phyloP scores from a whole-genome alignment of 2,888 invertebrate species.

The Nephrocerus scutellatus region DNA sequence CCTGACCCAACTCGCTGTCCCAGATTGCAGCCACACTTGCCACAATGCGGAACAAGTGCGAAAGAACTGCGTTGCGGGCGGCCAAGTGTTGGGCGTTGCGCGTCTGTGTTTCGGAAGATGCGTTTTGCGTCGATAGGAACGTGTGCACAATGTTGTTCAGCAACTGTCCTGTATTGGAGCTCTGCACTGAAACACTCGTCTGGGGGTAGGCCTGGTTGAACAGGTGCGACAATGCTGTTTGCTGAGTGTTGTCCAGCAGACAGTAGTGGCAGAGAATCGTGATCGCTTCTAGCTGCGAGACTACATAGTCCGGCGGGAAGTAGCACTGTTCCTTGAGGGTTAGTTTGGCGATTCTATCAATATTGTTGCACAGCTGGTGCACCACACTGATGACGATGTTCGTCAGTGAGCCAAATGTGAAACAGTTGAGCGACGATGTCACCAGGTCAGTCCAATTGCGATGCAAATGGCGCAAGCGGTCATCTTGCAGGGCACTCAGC shows the following conservation, averaged over 20 bases:
- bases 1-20: constrained; percentile 60
- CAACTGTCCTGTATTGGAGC: constrained; percentile 62
- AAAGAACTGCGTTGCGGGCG: constrained; percentile 68
- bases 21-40: constrained; percentile 72
- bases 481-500: constrained; percentile 65
- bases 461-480: constrained; percentile 65
- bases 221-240: constrained; percentile 51
- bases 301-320: constrained; percentile 67
- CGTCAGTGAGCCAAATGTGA: constrained; percentile 64
- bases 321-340: constrained; percentile 37
- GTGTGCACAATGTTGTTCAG: constrained; percentile 75
- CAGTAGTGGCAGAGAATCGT: constrained; percentile 76
- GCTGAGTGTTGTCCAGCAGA: constrained; percentile 57
- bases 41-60: constrained; percentile 73
- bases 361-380: constrained; percentile 63
- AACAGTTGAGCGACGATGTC: constrained; percentile 71
- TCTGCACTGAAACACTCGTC: constrained; percentile 51
- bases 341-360: constrained; percentile 57
- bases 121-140: constrained; percentile 60
- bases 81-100: constrained; percentile 43
- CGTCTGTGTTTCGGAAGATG: constrained; percentile 31
- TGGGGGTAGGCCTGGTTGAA: constrained; percentile 53
- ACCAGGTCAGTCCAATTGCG: constrained; percentile 77
- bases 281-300: constrained; percentile 69
- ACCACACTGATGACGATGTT: constrained; percentile 71